Percentiles rank a stretch among this genome's conserved stretches.
These are phyloP conservation scores for Diorhabda carinulata DNA, from an alignment of 1,140 invertebrate genomes.

Conservation along the genomic window DNA sequence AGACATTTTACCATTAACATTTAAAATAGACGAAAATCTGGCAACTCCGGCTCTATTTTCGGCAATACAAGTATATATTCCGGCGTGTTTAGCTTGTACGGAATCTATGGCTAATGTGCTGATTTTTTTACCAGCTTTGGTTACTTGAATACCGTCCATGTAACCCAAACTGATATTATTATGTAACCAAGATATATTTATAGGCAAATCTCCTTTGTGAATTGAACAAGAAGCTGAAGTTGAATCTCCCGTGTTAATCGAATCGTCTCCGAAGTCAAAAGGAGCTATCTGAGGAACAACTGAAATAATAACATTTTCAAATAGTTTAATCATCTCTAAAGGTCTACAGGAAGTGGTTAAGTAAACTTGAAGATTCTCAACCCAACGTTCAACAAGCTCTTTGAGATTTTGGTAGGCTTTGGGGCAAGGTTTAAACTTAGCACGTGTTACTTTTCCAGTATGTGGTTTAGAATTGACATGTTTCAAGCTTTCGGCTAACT, in stretches of 20 bases:
- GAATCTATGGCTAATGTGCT: conserved; percentile 75
- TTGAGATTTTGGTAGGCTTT: too few species aligned
- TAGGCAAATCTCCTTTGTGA: conserved; percentile 70
- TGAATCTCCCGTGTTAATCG: conserved; percentile 74
- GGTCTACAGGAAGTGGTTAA: too few species aligned
- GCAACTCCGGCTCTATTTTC: conserved; percentile 68
- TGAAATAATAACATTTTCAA: conserved; percentile 42
- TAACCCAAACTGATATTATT: conserved; percentile 63
- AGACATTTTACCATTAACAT: conserved; percentile 63
- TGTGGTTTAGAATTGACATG: too few species aligned
- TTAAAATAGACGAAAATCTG: conserved; percentile 64
- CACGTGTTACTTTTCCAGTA: too few species aligned
- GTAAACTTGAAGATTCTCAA: too few species aligned
- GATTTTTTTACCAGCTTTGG: conserved; percentile 70
- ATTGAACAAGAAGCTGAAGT: conserved; percentile 73
- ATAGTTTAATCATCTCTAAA: too few species aligned
- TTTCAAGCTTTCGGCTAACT: too few species aligned
- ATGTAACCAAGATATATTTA: conserved; percentile 73
- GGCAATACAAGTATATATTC: conserved; percentile 77
- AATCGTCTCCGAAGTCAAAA: conserved; percentile 72
- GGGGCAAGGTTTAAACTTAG: too few species aligned
- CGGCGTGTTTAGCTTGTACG: conserved; percentile 70
- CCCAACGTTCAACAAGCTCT: too few species aligned
- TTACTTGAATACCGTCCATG: conserved; percentile 66
- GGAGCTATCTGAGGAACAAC: conserved; percentile 74